Base-by-base conservation (phyloP, 2,888 invertebrate species). In the Ochropleura plecta region DNA sequence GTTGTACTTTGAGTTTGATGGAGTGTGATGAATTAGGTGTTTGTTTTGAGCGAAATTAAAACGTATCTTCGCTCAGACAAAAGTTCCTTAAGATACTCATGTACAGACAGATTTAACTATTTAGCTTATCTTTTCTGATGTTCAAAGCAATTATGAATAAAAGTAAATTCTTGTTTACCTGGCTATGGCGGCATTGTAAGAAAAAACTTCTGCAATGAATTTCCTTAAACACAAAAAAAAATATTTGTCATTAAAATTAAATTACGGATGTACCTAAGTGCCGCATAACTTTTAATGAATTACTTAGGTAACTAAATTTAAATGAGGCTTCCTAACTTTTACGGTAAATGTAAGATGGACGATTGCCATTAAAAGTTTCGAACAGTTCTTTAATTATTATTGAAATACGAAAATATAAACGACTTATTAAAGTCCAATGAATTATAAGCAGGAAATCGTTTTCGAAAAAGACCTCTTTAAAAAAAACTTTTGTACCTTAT, bases 381-480 rank as follows among this genome's bases (percentile, higher is more conserved):
- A 40, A 62, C 44, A 80, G 55, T 81, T 81, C 69, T n/a, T 18
- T 71, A 73, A 81, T 84, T 71, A 82, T 73, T 72, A 81, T 81
- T 82, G 48, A 82, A 76, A 83, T 81, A 72, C 60, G 66, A n/a
- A 84, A 76, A 70, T 63, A 66, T 83, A 71, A 73, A 84, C 63
- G 42, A 74, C 73, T 81, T 74, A 74, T 71, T 70, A 81, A 67
- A 62, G 1, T 60, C 53, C 40, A 46, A 69, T 76, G 62, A 84
- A 77, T 77, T 66, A 81, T 49, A 64, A 65, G 49, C 40, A 65
- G 71, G 46, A 68, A 82, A 67, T 49, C 48, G 20, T 66, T 83
- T 65, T 18, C 8, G 12, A 16, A 65, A 59, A 46, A 48, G 4
- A 44, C 18, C 5, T 64, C n/a, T n/a, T n/a, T n/a, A n/a, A n/a